Base-by-base conservation (phyloP, 2,113 vertebrate species). In the Salvelinus namaycush region DNA sequence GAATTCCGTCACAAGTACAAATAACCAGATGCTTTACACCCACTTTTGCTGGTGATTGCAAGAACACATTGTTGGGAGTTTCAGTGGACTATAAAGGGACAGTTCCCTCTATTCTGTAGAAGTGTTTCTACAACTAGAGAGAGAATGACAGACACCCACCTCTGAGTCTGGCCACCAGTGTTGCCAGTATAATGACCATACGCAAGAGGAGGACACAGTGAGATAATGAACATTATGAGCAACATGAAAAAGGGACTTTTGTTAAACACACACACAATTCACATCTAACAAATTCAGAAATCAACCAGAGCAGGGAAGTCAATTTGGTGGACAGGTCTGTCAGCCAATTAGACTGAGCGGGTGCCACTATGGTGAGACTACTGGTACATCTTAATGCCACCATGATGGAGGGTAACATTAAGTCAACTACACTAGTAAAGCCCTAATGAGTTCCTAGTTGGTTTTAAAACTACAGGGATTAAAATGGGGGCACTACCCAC, bases 81-180 rank as follows among this genome's bases (percentile, higher is more conserved):
- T 16, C 54, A 57, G 54, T 20, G 54, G 59, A 62, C 14, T 62
- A 62, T 62, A 7, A 31, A 62, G 7, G 59, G 18, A 62, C 59
- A 62, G 1, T n/a, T 62, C 5, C 8, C 5, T 62, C 14, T 60
- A 22, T 60, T 60, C 59, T 22, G 59, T 20, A 22, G 59, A n/a
- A 16, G 59, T 62, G 18, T 62, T 4, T 62, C 18, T 62, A 22
- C 12, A 7, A 62, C n/a, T 62, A 72, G 48, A 68, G 70, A 70
- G 51, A 57, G n/a, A 71, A 22, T 22, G 57, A 62, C 29, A 70
- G 20, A 57, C 31, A 84, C 87, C 92, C 90, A 94, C 90, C 92
- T 93, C 89, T 94, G 76, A 92, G 74, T 77, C 88, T 94, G 79
- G 84, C 79, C 51, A 83, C 84, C 77, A 89, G 82, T 59, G 84